A percentile compares a stretch with the other conserved stretches of the same genome.
These are phyloP conservation scores for Heterodera filipjevi DNA, from an alignment of 2,888 invertebrate genomes.

Conservation along the genomic window DNA sequence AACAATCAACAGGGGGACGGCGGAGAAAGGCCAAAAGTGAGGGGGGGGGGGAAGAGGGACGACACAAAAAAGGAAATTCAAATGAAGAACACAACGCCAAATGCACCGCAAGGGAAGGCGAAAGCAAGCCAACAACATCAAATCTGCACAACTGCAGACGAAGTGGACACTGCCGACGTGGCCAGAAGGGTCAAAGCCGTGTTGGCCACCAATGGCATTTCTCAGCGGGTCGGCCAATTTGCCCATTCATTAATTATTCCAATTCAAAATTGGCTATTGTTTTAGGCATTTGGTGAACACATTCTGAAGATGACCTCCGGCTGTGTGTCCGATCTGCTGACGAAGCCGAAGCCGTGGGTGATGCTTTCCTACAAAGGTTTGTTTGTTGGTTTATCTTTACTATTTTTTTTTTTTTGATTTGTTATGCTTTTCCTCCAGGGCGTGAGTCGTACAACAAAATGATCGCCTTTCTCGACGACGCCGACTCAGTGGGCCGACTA, in stretches of 20 bases:
- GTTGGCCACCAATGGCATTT: slow-evolving; percentile 72
- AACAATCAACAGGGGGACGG: neutral
- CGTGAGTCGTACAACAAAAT: slow-evolving; percentile 93
- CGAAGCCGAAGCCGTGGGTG: slow-evolving; percentile 97
- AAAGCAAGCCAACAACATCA: neutral
- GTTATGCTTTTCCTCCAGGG: slow-evolving; percentile 23
- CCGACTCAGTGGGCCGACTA: slow-evolving; percentile 30
- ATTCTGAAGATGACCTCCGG: slow-evolving; percentile 81
- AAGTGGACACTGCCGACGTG: slow-evolving; percentile 95
- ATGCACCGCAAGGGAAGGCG: neutral
- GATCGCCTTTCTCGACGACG: slow-evolving; percentile 34
- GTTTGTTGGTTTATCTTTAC: neutral
- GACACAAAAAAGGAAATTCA: neutral
- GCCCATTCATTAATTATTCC: neutral
- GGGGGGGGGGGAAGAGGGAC: slow-evolving; percentile 1
- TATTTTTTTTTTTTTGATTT: neutral
- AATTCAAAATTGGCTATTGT: slow-evolving; percentile 30
- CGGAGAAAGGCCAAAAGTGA: neutral
- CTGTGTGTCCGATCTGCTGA: slow-evolving; percentile 92
- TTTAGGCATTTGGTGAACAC: slow-evolving; percentile 83
- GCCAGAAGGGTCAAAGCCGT: slow-evolving; percentile 71
- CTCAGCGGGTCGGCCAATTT: slow-evolving; percentile 77
- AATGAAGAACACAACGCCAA: neutral
- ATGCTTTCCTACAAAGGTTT: slow-evolving; percentile 87
- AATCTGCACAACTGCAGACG: slow-evolving; percentile 71